These are phyloP conservation scores for Cladopsammia gracilis DNA, from an alignment of 64 coral and sea anemone species.

Conservation along the genomic window DNA sequence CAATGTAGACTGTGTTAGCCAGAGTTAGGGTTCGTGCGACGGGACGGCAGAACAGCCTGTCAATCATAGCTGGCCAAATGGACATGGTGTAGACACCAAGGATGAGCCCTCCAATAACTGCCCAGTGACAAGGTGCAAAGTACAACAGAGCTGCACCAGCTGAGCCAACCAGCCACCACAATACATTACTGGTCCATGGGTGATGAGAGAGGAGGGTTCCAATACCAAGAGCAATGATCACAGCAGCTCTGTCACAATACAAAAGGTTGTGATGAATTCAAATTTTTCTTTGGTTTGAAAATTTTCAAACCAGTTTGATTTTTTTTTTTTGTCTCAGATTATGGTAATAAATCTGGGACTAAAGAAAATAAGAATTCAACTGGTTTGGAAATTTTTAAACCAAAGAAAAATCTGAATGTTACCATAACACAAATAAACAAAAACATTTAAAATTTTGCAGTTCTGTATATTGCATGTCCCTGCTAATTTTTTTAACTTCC, in stretches of 20 bases:
- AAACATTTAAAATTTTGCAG: no score
- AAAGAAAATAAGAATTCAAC: no score
- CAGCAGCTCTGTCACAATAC: conserved; percentile 61
- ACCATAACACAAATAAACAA: no score
- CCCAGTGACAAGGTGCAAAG: conserved; percentile 77
- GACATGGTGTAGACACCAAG: conserved; percentile 90
- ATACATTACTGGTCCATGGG: conserved; percentile 72
- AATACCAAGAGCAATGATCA: conserved; percentile 70
- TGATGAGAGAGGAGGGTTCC: conserved; percentile 81
- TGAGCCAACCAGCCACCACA: conserved; percentile 86
- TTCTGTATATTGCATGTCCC: no score
- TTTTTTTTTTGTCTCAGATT: no score
- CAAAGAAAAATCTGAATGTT: no score
- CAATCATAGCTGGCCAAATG: conserved; percentile 96
- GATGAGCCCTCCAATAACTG: conserved; percentile 77
- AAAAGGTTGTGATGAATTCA: not conserved
- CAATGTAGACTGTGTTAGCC: conserved; percentile 80
- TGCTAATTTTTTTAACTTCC: no score
- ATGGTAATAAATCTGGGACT: no score
- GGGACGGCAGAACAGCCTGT: conserved; percentile 89
- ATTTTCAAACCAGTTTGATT: no score
- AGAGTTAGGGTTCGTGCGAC: conserved; percentile 65
- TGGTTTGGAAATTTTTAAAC: no score
- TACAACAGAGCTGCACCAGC: conserved; percentile 83
- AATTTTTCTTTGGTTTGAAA: no score